Evolutionary conservation across 2,888 invertebrate species (phyloP).

Genomic region (Cerastis rubricosa): DNA sequence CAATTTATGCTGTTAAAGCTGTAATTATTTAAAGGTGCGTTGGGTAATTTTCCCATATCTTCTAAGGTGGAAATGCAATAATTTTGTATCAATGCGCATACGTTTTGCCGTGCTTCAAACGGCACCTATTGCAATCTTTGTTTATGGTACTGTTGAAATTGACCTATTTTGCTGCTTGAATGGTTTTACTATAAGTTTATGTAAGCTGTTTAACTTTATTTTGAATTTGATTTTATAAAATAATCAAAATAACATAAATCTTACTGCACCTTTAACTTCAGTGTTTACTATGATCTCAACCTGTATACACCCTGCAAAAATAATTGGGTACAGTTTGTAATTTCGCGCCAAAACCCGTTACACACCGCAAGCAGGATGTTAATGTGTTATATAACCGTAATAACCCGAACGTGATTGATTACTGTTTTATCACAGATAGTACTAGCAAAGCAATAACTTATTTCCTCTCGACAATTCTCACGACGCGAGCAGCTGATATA

Average conservation of each 20-base stretch:
- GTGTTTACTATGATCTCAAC: neutral
- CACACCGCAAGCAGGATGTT: conserved; percentile 30
- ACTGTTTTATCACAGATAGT: conserved; percentile 38
- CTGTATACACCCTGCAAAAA: neutral
- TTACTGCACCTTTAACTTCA: neutral
- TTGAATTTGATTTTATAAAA: neutral
- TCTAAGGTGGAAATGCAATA: conserved; percentile 56
- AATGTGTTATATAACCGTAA: conserved; percentile 40
- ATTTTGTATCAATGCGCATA: conserved; percentile 51
- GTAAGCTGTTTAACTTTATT: conserved; percentile 2
- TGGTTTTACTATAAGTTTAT: conserved; percentile 5
- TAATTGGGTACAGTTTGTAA: conserved; percentile 17
- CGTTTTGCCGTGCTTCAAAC: conserved; percentile 22
- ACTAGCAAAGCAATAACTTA: conserved; percentile 44
- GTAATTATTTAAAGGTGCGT: conserved; percentile 57
- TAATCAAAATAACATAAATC: neutral
- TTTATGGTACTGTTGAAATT: conserved; percentile 38
- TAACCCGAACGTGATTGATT: conserved; percentile 46
- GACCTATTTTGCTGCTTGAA: conserved; percentile 32
- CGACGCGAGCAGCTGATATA: conserved; percentile 34
- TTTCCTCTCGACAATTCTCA: conserved; percentile 57
- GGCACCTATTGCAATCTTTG: conserved; percentile 33
- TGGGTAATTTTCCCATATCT: conserved; percentile 61
- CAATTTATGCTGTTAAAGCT: conserved; percentile 61
- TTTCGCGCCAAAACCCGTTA: conserved; percentile 20